A percentile compares a stretch with the other conserved stretches of the same genome.
Evolutionary conservation across 2,113 vertebrate genomes (phyloP).

Genomic region (Platycercus adscitus): DNA sequence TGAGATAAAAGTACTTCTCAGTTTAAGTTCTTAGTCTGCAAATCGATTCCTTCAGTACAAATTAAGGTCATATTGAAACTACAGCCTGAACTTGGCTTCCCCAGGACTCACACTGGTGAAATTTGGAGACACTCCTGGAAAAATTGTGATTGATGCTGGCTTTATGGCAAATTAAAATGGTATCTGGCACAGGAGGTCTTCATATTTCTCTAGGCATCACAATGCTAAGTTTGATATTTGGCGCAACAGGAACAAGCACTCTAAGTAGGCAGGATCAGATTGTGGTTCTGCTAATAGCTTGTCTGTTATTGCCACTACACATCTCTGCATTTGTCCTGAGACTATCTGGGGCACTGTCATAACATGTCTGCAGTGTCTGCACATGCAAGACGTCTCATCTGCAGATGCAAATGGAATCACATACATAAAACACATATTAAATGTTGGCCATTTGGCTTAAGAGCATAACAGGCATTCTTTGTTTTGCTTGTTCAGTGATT

Average conservation of each 20-base stretch:
- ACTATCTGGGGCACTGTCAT: not conserved
- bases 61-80: not conserved
- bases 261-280: not conserved
- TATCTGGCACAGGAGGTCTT: not conserved
- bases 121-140: constrained; percentile 9
- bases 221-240: not conserved
- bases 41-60: not conserved
- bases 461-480: not conserved
- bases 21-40: not conserved
- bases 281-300: not conserved
- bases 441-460: not conserved
- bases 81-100: not conserved
- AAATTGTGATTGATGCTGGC: not conserved
- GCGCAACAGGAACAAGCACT: not conserved
- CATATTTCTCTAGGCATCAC: not conserved
- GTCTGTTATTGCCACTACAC: not conserved
- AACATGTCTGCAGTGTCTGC: not conserved
- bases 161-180: not conserved
- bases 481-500: not conserved
- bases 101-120: not conserved
- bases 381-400: not conserved
- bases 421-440: not conserved
- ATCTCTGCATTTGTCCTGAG: not conserved
- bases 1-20: not conserved
- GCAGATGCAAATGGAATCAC: not conserved